phyloP scores from a whole-genome alignment of 2,113 vertebrate genomes.

The Dendropsophus ebraccatus region DNA sequence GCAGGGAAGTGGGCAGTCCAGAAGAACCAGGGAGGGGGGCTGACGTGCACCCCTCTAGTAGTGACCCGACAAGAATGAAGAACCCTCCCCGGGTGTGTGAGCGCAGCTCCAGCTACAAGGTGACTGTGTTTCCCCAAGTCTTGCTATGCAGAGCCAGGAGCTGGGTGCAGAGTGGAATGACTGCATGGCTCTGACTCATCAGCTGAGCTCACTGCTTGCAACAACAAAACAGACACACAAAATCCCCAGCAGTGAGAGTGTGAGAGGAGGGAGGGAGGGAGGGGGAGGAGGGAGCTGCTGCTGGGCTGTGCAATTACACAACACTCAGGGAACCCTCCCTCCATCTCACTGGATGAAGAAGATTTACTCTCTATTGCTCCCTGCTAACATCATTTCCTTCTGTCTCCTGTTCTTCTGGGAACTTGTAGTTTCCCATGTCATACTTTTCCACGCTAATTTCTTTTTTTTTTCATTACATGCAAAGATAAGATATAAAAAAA shows the following conservation, averaged over 20 bases:
- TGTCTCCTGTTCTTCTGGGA: background rate
- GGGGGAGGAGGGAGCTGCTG: too few relatives aligned
- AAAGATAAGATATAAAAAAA: too few relatives aligned
- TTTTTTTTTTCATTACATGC: too few relatives aligned
- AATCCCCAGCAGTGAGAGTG: conserved; percentile 59
- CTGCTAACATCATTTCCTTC: conserved; percentile 1
- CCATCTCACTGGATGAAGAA: background rate
- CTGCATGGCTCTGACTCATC: conserved; percentile 77
- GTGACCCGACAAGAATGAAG: background rate
- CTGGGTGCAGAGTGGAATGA: conserved; percentile 72
- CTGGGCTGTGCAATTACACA: conserved; percentile 71
- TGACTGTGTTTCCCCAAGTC: conserved; percentile 5
- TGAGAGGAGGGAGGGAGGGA: too few relatives aligned
- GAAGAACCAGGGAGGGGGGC: background rate
- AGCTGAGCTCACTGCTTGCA: conserved; percentile 74
- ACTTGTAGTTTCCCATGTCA: background rate
- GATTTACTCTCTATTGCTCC: background rate
- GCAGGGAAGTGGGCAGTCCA: background rate
- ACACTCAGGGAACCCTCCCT: conserved; percentile 59
- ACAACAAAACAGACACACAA: conserved; percentile 55
- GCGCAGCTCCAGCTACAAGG: conserved; percentile 28
- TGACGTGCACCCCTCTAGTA: background rate
- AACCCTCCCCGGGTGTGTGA: background rate
- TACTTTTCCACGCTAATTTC: background rate
- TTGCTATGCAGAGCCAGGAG: conserved; percentile 34